phyloP scores from a whole-genome alignment of 2,888 invertebrate genomes.

The Escarpia spicata region DNA sequence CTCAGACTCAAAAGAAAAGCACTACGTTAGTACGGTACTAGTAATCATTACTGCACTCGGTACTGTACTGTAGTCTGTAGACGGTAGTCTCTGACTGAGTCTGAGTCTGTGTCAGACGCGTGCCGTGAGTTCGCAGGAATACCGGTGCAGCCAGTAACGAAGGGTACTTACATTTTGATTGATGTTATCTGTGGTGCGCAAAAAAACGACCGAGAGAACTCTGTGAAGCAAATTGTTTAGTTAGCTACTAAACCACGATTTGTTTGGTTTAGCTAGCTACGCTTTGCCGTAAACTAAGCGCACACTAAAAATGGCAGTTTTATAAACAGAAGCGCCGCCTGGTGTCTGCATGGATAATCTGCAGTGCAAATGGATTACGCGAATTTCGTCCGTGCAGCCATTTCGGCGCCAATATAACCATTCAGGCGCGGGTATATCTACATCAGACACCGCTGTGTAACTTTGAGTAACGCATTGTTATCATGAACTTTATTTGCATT shows the following conservation, averaged over 20 bases:
- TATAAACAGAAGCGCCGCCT: conserved; percentile 13
- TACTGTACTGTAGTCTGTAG: no score
- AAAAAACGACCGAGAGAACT: not conserved
- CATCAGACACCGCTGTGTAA: not conserved
- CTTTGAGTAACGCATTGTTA: not conserved
- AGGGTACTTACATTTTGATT: not conserved
- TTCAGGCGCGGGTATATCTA: not conserved
- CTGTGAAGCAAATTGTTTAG: not conserved
- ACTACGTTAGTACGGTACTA: no score
- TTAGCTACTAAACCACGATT: not conserved
- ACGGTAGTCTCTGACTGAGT: not conserved
- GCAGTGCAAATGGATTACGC: not conserved
- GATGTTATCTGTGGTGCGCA: not conserved
- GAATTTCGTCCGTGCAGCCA: not conserved
- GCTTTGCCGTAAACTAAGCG: conserved; percentile 10
- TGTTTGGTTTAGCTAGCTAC: conserved; percentile 16
- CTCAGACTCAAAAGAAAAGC: no score
- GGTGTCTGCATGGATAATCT: conserved; percentile 3
- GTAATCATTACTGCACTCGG: no score
- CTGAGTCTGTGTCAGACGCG: not conserved
- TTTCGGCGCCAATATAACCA: not conserved
- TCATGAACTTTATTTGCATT: not conserved
- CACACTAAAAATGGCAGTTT: conserved; percentile 16
- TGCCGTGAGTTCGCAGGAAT: not conserved
- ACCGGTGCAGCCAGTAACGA: not conserved